A percentile compares a stretch with the other conserved stretches of the same genome.
These are phyloP conservation scores for Amphiura filiformis DNA, from an alignment of 35 echinoderm and acorn worm genomes.

Conservation along the genomic window DNA sequence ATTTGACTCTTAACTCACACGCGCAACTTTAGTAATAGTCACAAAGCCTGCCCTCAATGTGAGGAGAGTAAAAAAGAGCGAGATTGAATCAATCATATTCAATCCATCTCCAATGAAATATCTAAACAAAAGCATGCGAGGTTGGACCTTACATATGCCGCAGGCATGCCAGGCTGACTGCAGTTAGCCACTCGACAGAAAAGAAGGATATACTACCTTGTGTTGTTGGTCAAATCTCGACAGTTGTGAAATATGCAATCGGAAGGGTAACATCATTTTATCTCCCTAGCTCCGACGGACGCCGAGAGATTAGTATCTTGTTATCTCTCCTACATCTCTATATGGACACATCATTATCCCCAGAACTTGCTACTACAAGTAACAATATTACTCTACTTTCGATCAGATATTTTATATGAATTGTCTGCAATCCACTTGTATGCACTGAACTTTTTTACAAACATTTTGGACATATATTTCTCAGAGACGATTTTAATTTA, in stretches of 20 bases:
- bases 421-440: too few relatives aligned
- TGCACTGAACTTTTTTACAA: too few relatives aligned
- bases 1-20: background rate
- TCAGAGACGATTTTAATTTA: too few relatives aligned
- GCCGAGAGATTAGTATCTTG: background rate
- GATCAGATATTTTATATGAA: too few relatives aligned
- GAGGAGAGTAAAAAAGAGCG: background rate
- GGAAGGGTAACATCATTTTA: background rate
- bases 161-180: too few relatives aligned
- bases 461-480: too few relatives aligned
- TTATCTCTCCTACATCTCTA: too few relatives aligned
- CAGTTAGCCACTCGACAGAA: background rate
- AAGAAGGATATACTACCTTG: background rate
- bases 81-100: conserved; percentile 9
- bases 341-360: background rate
- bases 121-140: conserved; percentile 14
- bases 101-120: conserved; percentile 7
- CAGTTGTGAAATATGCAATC: background rate
- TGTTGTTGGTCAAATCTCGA: background rate
- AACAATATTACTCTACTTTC: too few relatives aligned
- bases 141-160: background rate
- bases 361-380: too few relatives aligned
- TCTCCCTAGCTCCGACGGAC: too few relatives aligned
- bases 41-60: conserved; percentile 1
- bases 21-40: background rate